phyloP scores from a whole-genome alignment of 2,888 invertebrate genomes.

The Strigamia maritima region DNA sequence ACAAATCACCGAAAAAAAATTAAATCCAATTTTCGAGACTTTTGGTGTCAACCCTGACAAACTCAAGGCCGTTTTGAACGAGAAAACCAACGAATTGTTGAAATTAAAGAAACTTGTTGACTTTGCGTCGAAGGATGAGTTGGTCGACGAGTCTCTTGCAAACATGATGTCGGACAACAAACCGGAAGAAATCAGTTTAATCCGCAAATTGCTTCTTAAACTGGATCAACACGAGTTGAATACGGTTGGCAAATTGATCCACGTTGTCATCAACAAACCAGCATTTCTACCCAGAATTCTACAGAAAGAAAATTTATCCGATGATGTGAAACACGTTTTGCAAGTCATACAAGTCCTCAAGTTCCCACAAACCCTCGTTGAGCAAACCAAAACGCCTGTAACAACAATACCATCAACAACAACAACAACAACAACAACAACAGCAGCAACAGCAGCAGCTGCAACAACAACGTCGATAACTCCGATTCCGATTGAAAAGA shows the following conservation, averaged over 20 bases:
- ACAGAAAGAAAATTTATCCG: neutral
- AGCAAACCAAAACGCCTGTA: neutral
- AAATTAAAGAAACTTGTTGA: neutral
- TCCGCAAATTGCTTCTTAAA: neutral
- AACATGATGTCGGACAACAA: neutral
- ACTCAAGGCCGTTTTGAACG: neutral
- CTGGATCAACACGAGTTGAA: neutral
- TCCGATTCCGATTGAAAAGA: neutral
- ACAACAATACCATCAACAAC: neutral
- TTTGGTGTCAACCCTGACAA: neutral
- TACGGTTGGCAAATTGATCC: neutral
- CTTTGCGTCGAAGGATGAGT: neutral
- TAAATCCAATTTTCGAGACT: neutral
- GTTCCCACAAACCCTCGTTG: neutral
- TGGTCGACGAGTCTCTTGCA: neutral
- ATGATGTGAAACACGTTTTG: neutral
- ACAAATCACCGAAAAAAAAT: neutral
- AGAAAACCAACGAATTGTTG: neutral
- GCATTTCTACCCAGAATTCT: neutral
- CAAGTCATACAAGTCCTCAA: neutral
- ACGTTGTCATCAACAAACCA: neutral
- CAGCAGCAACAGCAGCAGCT: neutral
- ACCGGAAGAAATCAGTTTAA: neutral
- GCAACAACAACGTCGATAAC: neutral
- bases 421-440: no score